Conservation (phyloP, 2,888 invertebrate genomes). For the Ephialtes manifestator region DNA sequence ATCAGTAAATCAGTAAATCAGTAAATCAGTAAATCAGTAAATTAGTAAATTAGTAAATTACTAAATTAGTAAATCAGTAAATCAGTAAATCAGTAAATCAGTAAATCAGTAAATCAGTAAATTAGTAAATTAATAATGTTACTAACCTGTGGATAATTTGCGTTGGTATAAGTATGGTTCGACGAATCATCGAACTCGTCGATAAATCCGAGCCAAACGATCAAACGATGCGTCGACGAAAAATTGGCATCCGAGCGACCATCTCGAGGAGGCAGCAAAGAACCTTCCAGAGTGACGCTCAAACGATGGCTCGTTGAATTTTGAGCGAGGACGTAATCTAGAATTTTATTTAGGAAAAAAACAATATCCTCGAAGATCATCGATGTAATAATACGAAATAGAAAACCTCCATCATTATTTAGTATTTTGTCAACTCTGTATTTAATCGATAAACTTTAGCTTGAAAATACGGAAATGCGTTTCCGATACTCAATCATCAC, state of each 20-base stretch:
- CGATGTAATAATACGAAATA: neutral
- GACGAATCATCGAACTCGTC: slow-evolving; percentile 69
- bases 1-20: too few relatives aligned
- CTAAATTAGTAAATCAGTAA: too few relatives aligned
- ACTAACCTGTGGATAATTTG: slow-evolving; percentile 38
- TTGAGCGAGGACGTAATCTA: slow-evolving; percentile 77
- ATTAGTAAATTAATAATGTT: neutral
- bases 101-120: too few relatives aligned
- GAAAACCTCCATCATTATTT: neutral
- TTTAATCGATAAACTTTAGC: neutral
- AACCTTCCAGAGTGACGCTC: slow-evolving; percentile 88
- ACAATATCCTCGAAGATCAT: slow-evolving; percentile 2
- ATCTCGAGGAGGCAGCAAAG: slow-evolving; percentile 87
- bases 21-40: too few relatives aligned
- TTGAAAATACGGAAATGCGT: neutral
- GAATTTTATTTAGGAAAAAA: slow-evolving; percentile 46
- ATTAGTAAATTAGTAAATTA: too few relatives aligned
- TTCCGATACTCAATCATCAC: neutral
- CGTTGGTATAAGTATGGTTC: neutral
- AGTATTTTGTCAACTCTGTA: neutral
- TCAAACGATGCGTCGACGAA: slow-evolving; percentile 86
- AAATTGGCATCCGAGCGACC: slow-evolving; percentile 86
- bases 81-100: too few relatives aligned
- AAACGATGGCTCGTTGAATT: slow-evolving; percentile 86
- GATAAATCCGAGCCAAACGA: slow-evolving; percentile 86